These are phyloP conservation scores for Cephus runcator DNA, from an alignment of 2,888 invertebrate species.

Conservation along the genomic window DNA sequence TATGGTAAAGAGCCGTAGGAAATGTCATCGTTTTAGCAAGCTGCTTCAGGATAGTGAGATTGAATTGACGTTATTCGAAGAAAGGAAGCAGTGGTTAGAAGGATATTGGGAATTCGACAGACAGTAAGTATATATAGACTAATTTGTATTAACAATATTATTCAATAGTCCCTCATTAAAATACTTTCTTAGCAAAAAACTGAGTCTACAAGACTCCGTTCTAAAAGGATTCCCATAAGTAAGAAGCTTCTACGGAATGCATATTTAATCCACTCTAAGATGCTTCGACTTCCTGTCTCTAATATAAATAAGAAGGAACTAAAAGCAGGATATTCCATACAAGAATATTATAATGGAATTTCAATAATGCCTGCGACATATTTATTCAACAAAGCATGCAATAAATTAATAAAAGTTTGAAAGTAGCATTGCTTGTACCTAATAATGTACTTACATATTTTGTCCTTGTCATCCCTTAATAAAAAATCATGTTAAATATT, in stretches of 20 bases:
- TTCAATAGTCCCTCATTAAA: neutral
- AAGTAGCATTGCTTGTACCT: neutral
- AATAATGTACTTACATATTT: neutral
- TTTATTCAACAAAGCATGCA: neutral
- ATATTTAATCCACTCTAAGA: neutral
- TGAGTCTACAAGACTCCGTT: neutral
- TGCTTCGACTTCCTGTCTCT: neutral
- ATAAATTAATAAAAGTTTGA: neutral
- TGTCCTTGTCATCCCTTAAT: neutral
- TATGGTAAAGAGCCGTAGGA: neutral
- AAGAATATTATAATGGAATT: neutral
- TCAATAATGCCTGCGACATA: neutral
- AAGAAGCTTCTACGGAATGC: neutral
- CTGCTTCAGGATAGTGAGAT: neutral
- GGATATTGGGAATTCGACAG: neutral
- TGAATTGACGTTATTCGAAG: neutral
- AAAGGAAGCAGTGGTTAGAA: neutral
- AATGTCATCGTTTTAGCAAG: neutral
- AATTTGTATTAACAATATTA: neutral
- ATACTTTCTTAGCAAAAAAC: neutral
- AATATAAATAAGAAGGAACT: neutral
- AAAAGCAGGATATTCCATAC: neutral
- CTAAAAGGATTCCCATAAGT: neutral
- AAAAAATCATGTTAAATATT: neutral
- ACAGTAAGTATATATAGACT: neutral